Evolutionary conservation across 2,797 vertebrate species (phyloP).

Genomic region (Carduelis carduelis): DNA sequence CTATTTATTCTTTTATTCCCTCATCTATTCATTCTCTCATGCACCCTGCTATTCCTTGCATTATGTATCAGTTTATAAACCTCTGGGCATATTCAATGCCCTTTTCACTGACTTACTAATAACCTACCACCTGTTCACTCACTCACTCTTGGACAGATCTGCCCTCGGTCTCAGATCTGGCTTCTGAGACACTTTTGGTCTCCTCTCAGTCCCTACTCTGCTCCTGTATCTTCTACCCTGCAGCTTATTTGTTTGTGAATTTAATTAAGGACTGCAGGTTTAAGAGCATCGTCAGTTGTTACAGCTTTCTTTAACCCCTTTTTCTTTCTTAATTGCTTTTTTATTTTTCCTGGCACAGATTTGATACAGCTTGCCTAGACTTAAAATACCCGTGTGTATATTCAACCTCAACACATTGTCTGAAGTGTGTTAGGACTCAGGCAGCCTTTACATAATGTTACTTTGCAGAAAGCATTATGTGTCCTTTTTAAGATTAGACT

Average conservation of each 20-base stretch:
- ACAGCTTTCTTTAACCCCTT: neutral
- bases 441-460: neutral
- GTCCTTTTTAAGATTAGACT: neutral
- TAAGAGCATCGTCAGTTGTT: neutral
- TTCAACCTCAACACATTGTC: neutral
- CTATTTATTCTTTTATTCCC: neutral
- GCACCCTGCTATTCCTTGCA: neutral
- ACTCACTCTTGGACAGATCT: constrained; percentile 4
- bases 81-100: neutral
- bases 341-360: neutral
- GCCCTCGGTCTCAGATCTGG: neutral
- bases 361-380: neutral
- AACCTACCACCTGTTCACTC: constrained; percentile 45
- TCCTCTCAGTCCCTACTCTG: neutral
- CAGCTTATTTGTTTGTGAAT: neutral
- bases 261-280: neutral
- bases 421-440: neutral
- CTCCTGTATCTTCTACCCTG: neutral
- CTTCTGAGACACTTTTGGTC: neutral
- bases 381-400: neutral
- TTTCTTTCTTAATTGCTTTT: neutral
- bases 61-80: neutral
- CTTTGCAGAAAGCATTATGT: neutral
- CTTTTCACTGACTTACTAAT: neutral
- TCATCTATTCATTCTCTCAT: neutral